phyloP scores from a whole-genome alignment of 2,113 vertebrate species.

The Neogale vison region DNA sequence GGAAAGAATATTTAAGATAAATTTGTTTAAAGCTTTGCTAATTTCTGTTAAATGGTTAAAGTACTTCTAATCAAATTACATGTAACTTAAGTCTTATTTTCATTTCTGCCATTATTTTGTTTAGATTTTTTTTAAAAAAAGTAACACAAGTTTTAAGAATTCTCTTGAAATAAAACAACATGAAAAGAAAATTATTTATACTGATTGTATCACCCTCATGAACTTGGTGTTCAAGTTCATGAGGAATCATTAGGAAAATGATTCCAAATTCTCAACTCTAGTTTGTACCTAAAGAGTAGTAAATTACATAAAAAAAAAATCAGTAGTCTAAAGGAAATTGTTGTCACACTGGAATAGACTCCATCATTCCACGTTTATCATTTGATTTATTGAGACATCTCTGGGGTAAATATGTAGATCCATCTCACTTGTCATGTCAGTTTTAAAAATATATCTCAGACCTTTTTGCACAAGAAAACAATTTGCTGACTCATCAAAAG shows the following conservation, averaged over 20 bases:
- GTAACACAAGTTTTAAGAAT: neutral
- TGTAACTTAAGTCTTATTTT: neutral
- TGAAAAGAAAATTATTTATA: neutral
- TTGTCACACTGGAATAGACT: neutral
- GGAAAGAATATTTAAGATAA: neutral
- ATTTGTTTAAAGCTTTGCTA: neutral
- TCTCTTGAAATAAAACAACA: neutral
- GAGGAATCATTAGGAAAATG: neutral
- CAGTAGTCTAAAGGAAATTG: neutral
- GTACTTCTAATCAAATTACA: neutral
- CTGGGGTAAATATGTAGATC: slow-evolving; percentile 53
- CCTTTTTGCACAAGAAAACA: slow-evolving; percentile 67
- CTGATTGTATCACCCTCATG: neutral
- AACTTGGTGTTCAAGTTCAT: neutral
- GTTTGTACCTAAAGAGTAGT: neutral
- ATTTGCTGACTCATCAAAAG: slow-evolving; percentile 72
- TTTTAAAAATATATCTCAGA: slow-evolving; percentile 56
- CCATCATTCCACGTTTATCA: slow-evolving; percentile 14
- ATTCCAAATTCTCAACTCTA: neutral
- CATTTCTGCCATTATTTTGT: neutral
- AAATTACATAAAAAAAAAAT: neutral
- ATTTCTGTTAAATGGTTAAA: neutral
- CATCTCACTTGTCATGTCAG: slow-evolving; percentile 33
- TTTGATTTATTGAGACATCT: slow-evolving; percentile 63
- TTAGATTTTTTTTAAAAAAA: neutral